These are phyloP conservation scores for Siphonodentalium dalli DNA, from an alignment of 2,888 invertebrate genomes.

Conservation along the genomic window DNA sequence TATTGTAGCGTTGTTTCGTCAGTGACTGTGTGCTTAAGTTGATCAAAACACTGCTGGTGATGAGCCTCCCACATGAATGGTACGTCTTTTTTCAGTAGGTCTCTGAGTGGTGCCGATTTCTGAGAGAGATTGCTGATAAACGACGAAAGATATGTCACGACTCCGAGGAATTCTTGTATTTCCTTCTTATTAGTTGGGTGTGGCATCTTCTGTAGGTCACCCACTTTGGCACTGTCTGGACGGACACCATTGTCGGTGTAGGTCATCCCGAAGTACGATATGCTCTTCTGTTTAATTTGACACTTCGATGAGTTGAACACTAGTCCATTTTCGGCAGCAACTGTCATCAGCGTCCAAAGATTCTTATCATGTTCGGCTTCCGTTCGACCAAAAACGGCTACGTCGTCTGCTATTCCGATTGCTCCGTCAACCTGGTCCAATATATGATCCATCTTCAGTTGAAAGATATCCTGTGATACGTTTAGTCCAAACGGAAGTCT, in stretches of 20 bases:
- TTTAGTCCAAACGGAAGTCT: slow-evolving; percentile 3
- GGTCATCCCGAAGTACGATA: slow-evolving; percentile 10
- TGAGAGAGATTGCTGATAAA: too few relatives aligned
- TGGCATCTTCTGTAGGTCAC: too few relatives aligned
- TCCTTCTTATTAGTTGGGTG: too few relatives aligned
- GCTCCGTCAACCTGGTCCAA: slow-evolving; percentile 5
- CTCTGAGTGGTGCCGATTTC: too few relatives aligned
- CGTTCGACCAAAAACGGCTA: slow-evolving; percentile 5
- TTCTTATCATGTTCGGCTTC: background rate
- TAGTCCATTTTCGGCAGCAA: too few relatives aligned
- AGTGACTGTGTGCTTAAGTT: slow-evolving; percentile 11
- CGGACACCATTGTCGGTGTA: slow-evolving; percentile 2
- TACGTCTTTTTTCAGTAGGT: too few relatives aligned
- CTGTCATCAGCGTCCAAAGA: slow-evolving; percentile 7
- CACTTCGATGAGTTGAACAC: too few relatives aligned
- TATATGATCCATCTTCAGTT: slow-evolving; percentile 3
- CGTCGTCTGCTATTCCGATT: slow-evolving; percentile 5
- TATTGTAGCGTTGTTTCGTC: slow-evolving; percentile 21
- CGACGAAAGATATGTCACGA: too few relatives aligned
- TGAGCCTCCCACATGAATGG: too few relatives aligned
- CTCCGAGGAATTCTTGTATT: too few relatives aligned
- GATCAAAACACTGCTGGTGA: slow-evolving; percentile 19
- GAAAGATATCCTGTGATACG: slow-evolving; percentile 1
- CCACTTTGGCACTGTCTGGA: too few relatives aligned
- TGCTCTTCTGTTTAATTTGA: too few relatives aligned